Percentiles rank a stretch among this genome's conserved stretches.
Conservation (phyloP, 2,888 invertebrate species). For the Malachius bipustulatus region DNA sequence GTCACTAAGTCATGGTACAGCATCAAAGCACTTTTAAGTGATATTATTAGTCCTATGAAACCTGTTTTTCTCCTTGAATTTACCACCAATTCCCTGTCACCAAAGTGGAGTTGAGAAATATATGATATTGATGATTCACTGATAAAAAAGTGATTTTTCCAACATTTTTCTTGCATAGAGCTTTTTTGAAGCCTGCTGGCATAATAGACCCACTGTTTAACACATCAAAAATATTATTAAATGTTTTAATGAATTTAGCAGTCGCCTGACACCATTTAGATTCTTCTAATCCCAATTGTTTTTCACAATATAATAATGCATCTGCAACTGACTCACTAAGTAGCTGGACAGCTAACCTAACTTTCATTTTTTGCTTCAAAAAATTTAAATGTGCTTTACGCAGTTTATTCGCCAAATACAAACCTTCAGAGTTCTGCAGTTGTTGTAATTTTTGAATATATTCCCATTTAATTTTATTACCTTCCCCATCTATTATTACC, state of each 20-base stretch:
- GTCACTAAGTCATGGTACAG: conserved; percentile 11
- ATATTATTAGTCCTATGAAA: conserved; percentile 7
- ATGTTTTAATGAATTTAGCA: conserved; percentile 11
- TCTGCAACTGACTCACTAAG: conserved; percentile 11
- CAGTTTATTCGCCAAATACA: conserved; percentile 19
- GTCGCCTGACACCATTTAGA: conserved; percentile 16
- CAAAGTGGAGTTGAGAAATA: no score
- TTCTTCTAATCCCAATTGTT: conserved; percentile 9
- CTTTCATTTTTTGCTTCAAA: conserved; percentile 20
- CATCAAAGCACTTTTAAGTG: conserved; percentile 7
- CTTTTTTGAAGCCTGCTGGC: conserved; percentile 5
- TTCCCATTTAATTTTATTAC: conserved; percentile 14
- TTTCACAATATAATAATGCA: conserved; percentile 5
- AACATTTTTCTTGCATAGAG: conserved; percentile 4
- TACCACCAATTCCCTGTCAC: conserved; percentile 1
- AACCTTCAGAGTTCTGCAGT: conserved; percentile 17
- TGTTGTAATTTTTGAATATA: conserved; percentile 12
- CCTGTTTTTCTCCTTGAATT: conserved; percentile 5
- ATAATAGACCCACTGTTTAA: conserved; percentile 14
- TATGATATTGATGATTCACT: background rate
- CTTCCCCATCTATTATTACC: conserved; percentile 11
- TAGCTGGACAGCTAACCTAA: conserved; percentile 14
- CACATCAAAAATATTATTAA: conserved; percentile 18
- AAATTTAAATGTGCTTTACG: conserved; percentile 15
- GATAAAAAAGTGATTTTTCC: no score